A percentile compares a stretch with the other conserved stretches of the same genome.
These are phyloP conservation scores for Passer domesticus DNA, from an alignment of 2,113 vertebrate genomes.

Conservation along the genomic window DNA sequence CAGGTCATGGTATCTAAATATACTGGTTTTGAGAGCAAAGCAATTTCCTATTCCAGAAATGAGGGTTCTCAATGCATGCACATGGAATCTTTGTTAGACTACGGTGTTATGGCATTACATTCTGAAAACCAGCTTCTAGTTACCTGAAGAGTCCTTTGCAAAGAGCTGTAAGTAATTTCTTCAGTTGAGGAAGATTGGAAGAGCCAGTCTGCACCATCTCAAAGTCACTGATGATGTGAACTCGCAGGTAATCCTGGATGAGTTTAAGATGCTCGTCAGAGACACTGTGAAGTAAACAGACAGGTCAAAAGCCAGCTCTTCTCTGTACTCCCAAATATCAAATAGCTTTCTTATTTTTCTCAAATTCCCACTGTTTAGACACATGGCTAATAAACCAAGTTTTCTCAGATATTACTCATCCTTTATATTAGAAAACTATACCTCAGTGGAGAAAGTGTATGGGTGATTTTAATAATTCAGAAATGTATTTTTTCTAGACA, in stretches of 20 bases:
- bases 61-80: neutral
- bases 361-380: neutral
- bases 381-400: neutral
- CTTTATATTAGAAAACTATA: neutral
- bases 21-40: neutral
- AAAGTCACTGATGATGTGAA: constrained; percentile 80
- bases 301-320: neutral
- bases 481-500: neutral
- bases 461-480: neutral
- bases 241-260: constrained; percentile 88
- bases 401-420: neutral
- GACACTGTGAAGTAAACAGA: constrained; percentile 70
- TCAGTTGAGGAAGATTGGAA: constrained; percentile 87
- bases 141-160: constrained; percentile 94
- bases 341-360: neutral
- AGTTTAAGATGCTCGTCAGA: constrained; percentile 87
- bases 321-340: neutral
- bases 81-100: accelerated
- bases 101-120: neutral
- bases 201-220: constrained; percentile 86
- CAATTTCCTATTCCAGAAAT: neutral
- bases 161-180: constrained; percentile 82
- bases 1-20: neutral
- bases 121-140: neutral
- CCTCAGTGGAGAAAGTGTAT: neutral